phyloP scores from a whole-genome alignment of 1,140 invertebrate species.

The Amyelois transitella region DNA sequence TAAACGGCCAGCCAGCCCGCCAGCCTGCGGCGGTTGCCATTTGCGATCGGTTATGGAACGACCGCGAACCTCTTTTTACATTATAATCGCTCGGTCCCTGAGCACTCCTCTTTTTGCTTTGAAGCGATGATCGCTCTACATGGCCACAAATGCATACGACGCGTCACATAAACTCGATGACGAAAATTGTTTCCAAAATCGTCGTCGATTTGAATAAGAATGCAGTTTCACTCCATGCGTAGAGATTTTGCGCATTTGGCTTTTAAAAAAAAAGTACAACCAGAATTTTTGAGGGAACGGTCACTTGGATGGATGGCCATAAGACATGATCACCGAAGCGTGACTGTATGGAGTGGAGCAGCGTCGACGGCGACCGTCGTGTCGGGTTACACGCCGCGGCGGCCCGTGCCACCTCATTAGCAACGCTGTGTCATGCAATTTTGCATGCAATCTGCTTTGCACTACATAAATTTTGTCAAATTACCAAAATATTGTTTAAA shows the following conservation, averaged over 20 bases:
- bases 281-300: background rate
- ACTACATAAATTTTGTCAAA: too few species aligned
- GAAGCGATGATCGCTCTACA: constrained; percentile 45
- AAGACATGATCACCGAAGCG: constrained; percentile 11
- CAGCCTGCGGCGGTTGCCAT: constrained; percentile 64
- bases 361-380: constrained; percentile 21
- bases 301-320: constrained; percentile 12
- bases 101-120: constrained; percentile 50
- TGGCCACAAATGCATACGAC: constrained; percentile 32
- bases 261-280: background rate
- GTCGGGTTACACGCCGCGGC: constrained; percentile 40
- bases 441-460: constrained; percentile 12
- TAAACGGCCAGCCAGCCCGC: constrained; percentile 54
- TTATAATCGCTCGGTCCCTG: constrained; percentile 63
- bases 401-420: constrained; percentile 52
- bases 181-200: constrained; percentile 11
- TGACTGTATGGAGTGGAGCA: constrained; percentile 11
- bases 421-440: constrained; percentile 25
- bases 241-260: constrained; percentile 5
- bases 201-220: constrained; percentile 10
- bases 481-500: too few species aligned
- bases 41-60: constrained; percentile 71
- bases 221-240: background rate
- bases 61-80: constrained; percentile 66
- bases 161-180: constrained; percentile 8